Evolutionary conservation across 2,888 invertebrate genomes (phyloP).

Genomic region (Hoplodrina ambigua): DNA sequence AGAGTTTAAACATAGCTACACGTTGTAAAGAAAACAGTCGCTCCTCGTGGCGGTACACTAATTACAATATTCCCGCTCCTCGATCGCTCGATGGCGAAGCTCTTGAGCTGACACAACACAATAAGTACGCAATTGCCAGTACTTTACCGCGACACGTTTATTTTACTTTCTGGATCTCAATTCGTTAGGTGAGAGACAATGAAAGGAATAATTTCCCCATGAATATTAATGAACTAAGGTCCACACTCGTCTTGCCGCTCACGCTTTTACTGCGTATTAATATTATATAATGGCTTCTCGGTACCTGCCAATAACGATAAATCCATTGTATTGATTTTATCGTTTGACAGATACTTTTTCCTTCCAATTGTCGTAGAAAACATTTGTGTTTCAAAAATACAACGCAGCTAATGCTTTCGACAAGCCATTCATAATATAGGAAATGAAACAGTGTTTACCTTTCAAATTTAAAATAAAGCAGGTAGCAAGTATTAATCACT

Average conservation of each 20-base stretch:
- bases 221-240: constrained; percentile 86
- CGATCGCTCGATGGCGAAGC: constrained; percentile 25
- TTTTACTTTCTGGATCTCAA: constrained; percentile 78
- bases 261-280: constrained; percentile 82
- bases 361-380: background rate
- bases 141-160: constrained; percentile 74
- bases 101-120: constrained; percentile 63
- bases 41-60: constrained; percentile 19
- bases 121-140: constrained; percentile 68
- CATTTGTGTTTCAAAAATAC: constrained; percentile 1
- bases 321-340: constrained; percentile 63
- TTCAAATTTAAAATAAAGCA: constrained; percentile 22
- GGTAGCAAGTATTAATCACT: constrained; percentile 20
- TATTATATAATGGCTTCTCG: constrained; percentile 80
- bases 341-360: constrained; percentile 22
- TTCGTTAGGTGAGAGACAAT: constrained; percentile 83
- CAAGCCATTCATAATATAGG: constrained; percentile 10
- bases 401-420: constrained; percentile 4
- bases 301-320: constrained; percentile 72
- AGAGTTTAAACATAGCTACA: constrained; percentile 5
- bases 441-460: constrained; percentile 12
- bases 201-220: constrained; percentile 85
- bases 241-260: constrained; percentile 80
- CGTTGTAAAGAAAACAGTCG: constrained; percentile 6
- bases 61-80: constrained; percentile 36